These are phyloP conservation scores for Myiothlypis chrysogaster DNA, from an alignment of 2,797 vertebrate species.

Conservation along the genomic window DNA sequence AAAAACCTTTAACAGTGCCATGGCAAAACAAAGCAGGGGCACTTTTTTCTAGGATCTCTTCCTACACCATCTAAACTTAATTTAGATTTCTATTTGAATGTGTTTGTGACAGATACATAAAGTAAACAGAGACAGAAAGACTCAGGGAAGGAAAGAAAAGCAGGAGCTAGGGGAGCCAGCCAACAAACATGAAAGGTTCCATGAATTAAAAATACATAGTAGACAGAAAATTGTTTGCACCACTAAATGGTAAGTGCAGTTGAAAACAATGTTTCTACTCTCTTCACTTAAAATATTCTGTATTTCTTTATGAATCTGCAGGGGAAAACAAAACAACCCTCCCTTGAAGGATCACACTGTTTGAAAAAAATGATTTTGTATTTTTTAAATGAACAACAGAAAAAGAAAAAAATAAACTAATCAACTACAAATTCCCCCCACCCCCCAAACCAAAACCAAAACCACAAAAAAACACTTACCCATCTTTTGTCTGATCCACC, in stretches of 20 bases:
- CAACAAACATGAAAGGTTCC: slow-evolving; percentile 6
- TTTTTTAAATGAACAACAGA: background rate
- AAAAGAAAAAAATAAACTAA: background rate
- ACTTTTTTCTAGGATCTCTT: background rate
- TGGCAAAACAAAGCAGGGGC: background rate
- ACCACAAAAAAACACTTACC: slow-evolving; percentile 68
- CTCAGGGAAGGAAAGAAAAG: background rate
- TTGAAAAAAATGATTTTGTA: background rate
- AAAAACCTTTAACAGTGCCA: background rate
- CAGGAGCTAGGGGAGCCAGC: background rate
- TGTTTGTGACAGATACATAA: background rate
- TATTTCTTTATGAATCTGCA: background rate
- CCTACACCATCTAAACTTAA: background rate
- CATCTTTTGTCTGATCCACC: slow-evolving; percentile 88
- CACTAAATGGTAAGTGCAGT: background rate
- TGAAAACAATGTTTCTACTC: background rate
- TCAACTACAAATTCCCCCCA: background rate
- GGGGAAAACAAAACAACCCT: background rate
- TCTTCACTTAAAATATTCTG: background rate
- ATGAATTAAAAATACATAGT: slow-evolving; percentile 23
- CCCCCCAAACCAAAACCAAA: background rate
- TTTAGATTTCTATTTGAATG: slow-evolving; percentile 11
- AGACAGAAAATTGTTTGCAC: background rate
- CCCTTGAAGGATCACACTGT: background rate
- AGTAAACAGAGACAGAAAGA: slow-evolving; percentile 41